These are phyloP conservation scores for Brachyistius frenatus DNA, from an alignment of 2,113 vertebrate genomes.

Conservation along the genomic window DNA sequence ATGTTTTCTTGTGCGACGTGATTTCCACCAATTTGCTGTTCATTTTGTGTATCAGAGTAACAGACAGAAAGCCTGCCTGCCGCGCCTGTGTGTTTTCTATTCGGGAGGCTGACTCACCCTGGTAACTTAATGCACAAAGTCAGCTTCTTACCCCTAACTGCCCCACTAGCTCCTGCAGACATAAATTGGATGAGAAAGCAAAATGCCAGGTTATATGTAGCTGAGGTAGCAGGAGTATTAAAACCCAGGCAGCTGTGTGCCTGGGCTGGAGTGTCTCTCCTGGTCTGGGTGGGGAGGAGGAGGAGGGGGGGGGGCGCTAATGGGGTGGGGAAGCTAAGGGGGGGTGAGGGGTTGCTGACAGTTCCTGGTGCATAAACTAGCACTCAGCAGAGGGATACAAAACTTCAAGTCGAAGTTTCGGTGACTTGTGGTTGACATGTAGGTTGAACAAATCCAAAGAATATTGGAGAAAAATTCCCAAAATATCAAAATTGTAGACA, in stretches of 20 bases:
- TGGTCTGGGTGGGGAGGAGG: constrained; percentile 49
- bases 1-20: constrained; percentile 29
- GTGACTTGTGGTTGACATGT: too few species aligned
- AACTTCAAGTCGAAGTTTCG: too few species aligned
- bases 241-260: constrained; percentile 2
- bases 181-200: constrained; percentile 76
- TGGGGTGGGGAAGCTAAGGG: too few species aligned
- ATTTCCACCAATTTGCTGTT: constrained; percentile 48
- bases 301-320: constrained; percentile 11
- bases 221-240: constrained; percentile 37
- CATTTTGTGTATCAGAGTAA: constrained; percentile 20
- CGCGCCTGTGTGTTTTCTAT: constrained; percentile 44
- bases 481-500: too few species aligned
- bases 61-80: constrained; percentile 33
- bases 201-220: constrained; percentile 66
- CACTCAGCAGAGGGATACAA: too few species aligned
- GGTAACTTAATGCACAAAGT: constrained; percentile 71
- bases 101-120: constrained; percentile 68
- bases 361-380: too few species aligned
- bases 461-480: too few species aligned
- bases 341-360: too few species aligned
- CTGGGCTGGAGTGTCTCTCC: constrained; percentile 44
- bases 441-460: too few species aligned
- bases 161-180: constrained; percentile 72
- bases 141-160: constrained; percentile 73